Evolutionary conservation across 1,140 invertebrate species (phyloP), one percentile per base, ranked within the genome.

Genomic region (Lordiphosa clarofinis): DNA sequence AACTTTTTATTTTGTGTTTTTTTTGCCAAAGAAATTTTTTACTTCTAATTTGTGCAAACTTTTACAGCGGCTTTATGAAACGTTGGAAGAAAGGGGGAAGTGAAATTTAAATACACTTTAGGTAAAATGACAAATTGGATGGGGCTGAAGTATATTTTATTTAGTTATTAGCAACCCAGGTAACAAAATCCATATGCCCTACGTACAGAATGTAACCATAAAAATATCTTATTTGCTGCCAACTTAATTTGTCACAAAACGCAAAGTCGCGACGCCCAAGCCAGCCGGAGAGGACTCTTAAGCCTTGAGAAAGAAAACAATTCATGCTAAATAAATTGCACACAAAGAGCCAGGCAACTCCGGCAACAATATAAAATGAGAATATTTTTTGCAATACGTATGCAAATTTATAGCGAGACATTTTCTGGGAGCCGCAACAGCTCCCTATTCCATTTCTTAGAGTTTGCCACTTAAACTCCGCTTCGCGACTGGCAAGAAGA

Each of bases 201-300:
- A 42, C 49, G 21, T 46, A 63, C 56, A 31, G 24, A 10, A 19
- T 59, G 49, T 37, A 68, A 13, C 42, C 55, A 67, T 75, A 67
- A 62, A 73, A 78, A 74, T 71, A 68, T 82, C 71, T 72, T 75
- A 67, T 81, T 81, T 75, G 71, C 76, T 82, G 76, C 71, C 75
- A 81, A 82, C 75, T 81, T 81, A 81, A 81, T 81, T 81, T 81
- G 76, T 81, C 75, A 81, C 75, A 82, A 64, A 82, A 65, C 61
- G 71, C 60, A 82, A 81, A 82, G 76, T 56, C 75, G 43, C 62
- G 44, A 7, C 24, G 58, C 50, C 37, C 19, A 38, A 49, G 43
- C 21, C 28, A 4, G 56, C 62, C 57, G 35, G 33, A 33, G 24
- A 47, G 42, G 7, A 61, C 36, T 15, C 24, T 40, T 55, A 57